Conservation (phyloP, 2,113 vertebrate genomes). For the Lasiurus borealis region DNA sequence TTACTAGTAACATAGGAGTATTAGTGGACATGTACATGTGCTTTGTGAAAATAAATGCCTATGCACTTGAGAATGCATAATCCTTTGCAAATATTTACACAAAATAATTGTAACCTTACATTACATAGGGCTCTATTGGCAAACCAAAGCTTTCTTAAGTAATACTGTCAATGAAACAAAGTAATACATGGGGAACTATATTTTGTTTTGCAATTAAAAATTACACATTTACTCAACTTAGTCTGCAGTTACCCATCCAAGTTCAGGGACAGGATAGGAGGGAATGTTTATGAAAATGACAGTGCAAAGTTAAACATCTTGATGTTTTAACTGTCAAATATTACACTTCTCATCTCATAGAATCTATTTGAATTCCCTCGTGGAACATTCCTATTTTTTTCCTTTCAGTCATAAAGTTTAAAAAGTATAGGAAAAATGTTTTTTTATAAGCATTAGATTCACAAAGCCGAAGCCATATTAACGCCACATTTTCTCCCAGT, state of each 20-base stretch:
- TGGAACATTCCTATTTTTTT: neutral
- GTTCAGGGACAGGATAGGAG: neutral
- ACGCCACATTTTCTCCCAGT: neutral
- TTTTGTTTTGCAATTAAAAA: conserved; percentile 34
- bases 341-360: neutral
- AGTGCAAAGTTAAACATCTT: neutral
- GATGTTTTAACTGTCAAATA: conserved; percentile 49
- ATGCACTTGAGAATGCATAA: conserved; percentile 18
- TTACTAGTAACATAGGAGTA: conserved; percentile 12
- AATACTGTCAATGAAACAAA: conserved; percentile 28
- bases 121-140: neutral
- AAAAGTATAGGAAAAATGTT: conserved; percentile 19
- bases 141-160: conserved; percentile 47
- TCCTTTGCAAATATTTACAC: conserved; percentile 57
- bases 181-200: conserved; percentile 24
- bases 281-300: conserved; percentile 59
- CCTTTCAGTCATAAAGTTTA: neutral
- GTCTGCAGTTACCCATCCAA: neutral
- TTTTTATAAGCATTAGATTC: conserved; percentile 58
- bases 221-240: neutral
- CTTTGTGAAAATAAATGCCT: conserved; percentile 18
- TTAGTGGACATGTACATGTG: neutral
- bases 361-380: neutral
- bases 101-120: conserved; percentile 42
- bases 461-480: neutral